Evolutionary conservation across 2,888 invertebrate species (phyloP).

Genomic region (Metellina segmentata): DNA sequence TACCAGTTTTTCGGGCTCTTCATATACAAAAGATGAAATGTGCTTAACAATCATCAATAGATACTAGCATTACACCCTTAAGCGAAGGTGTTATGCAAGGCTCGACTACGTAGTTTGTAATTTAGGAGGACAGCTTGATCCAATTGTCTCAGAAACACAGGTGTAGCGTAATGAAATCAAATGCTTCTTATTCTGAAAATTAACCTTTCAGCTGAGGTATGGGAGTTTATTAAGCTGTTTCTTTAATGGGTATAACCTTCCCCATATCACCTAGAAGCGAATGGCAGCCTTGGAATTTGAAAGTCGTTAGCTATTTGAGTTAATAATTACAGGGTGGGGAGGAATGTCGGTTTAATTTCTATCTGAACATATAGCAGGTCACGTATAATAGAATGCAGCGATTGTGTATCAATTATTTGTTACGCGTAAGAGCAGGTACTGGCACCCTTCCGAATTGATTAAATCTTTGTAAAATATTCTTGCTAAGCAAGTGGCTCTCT

Average conservation of each 20-base stretch:
- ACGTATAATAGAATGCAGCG: not conserved
- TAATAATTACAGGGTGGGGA: not conserved
- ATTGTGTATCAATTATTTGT: not conserved
- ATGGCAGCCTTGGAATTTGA: not conserved
- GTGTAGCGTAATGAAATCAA: not conserved
- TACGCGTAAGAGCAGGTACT: not conserved
- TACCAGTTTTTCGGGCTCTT: no score
- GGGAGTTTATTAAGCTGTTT: not conserved
- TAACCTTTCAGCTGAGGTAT: not conserved
- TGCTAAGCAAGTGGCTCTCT: no score
- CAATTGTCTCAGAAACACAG: no score
- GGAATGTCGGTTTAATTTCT: not conserved
- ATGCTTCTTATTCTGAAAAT: not conserved
- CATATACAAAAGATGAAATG: no score
- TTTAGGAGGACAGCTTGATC: no score
- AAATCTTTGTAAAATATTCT: not conserved
- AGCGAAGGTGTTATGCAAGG: no score
- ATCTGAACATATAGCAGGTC: not conserved
- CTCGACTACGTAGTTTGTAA: no score
- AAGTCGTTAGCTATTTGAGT: not conserved
- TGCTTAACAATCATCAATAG: no score
- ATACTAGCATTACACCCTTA: no score
- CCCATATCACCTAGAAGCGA: not conserved
- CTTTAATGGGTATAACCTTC: slow-evolving; percentile 1
- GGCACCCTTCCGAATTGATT: not conserved